Percentiles rank a stretch among this genome's conserved stretches.
Conservation (phyloP, 2,797 vertebrate genomes). For the Etheostoma nigrum region DNA sequence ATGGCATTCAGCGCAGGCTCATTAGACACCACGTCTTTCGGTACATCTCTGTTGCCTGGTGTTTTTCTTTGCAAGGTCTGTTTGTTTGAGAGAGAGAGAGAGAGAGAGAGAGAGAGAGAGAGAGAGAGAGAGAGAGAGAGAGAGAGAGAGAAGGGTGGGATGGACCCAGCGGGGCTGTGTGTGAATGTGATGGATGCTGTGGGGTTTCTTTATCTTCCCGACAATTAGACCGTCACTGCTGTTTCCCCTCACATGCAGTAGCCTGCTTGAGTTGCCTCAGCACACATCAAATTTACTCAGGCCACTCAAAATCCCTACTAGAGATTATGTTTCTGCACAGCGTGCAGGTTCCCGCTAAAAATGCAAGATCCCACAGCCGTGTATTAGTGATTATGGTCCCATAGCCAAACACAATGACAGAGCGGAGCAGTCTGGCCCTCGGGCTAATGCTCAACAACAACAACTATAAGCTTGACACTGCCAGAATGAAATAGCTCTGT, state of each 20-base stretch:
- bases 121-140: too few species aligned
- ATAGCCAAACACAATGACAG: conserved; percentile 52
- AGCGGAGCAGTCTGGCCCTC: conserved; percentile 45
- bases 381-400: conserved; percentile 58
- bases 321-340: conserved; percentile 53
- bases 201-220: conserved; percentile 57
- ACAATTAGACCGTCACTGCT: conserved; percentile 65
- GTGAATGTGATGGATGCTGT: conserved; percentile 70
- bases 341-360: conserved; percentile 44
- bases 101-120: too few species aligned
- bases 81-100: conserved; percentile 25
- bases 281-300: conserved; percentile 64
- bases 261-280: conserved; percentile 51
- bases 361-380: conserved; percentile 34
- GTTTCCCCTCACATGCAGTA: conserved; percentile 36
- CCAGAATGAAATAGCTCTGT: conserved; percentile 40
- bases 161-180: conserved; percentile 49
- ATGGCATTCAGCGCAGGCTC: background rate
- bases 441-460: conserved; percentile 40
- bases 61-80: conserved; percentile 39
- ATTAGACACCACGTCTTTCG: conserved; percentile 27
- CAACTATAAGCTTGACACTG: conserved; percentile 14
- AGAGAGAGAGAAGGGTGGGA: conserved; percentile 16
- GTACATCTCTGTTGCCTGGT: conserved; percentile 27
- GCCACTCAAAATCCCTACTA: conserved; percentile 54